Evolutionary conservation across 1,140 invertebrate genomes (phyloP).

Genomic region (Patella vulgata): DNA sequence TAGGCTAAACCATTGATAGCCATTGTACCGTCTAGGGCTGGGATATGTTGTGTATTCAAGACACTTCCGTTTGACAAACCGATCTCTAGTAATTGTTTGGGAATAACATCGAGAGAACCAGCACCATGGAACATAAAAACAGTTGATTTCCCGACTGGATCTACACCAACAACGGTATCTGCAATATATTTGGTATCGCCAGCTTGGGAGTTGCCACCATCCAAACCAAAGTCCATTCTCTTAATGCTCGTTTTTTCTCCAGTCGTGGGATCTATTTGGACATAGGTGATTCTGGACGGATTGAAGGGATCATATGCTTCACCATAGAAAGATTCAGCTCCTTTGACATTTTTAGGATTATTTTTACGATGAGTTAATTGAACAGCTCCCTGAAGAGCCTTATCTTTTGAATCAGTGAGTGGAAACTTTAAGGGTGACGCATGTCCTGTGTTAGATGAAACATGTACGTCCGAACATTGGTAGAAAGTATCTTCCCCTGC

Average conservation of each 20-base stretch:
- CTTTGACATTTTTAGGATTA: not conserved
- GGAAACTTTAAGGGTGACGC: slow-evolving; percentile 6
- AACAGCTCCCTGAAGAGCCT: slow-evolving; percentile 19
- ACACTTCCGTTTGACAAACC: not conserved
- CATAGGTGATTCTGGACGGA: slow-evolving; percentile 19
- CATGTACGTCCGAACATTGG: slow-evolving; percentile 36
- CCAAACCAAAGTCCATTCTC: slow-evolving; percentile 18
- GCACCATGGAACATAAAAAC: not conserved
- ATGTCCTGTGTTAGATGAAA: slow-evolving; percentile 1
- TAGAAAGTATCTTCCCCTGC: slow-evolving; percentile 37
- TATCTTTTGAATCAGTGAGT: slow-evolving; percentile 10
- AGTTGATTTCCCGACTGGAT: not conserved
- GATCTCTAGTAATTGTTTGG: not conserved
- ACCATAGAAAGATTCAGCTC: slow-evolving; percentile 15
- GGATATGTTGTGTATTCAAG: not conserved
- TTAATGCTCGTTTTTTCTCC: slow-evolving; percentile 12
- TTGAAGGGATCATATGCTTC: slow-evolving; percentile 26
- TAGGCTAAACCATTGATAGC: not conserved
- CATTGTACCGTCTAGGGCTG: not conserved
- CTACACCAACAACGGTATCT: not conserved
- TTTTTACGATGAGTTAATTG: not conserved
- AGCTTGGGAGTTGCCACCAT: not conserved
- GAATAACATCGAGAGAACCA: not conserved
- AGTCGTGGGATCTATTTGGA: slow-evolving; percentile 14
- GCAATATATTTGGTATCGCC: slow-evolving; percentile 2